Conservation (phyloP, 2,113 vertebrate species). For the Otocyon megalotis region DNA sequence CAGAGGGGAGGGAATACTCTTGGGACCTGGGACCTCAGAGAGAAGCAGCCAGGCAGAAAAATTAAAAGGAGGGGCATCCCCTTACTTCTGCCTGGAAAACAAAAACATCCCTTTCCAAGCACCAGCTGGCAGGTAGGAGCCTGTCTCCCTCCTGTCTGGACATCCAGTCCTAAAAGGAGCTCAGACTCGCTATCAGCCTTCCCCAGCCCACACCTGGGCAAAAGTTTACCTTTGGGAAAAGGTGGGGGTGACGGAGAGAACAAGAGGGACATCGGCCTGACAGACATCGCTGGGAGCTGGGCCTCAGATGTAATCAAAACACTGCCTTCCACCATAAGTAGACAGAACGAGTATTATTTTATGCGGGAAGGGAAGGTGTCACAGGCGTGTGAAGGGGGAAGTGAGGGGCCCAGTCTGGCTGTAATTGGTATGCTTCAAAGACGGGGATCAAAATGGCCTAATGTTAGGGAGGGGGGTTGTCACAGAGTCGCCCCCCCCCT, state of each 20-base stretch:
- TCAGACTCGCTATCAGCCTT: conserved; percentile 30
- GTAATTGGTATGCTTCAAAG: conserved; percentile 55
- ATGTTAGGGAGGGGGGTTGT: background rate
- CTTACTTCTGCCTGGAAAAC: conserved; percentile 7
- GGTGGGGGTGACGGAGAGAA: background rate
- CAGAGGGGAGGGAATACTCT: background rate
- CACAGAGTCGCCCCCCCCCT: background rate
- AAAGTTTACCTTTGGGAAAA: conserved; percentile 70
- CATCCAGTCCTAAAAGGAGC: conserved; percentile 35
- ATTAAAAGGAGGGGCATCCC: background rate
- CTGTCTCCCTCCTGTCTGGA: conserved; percentile 54
- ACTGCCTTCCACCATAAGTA: conserved; percentile 53
- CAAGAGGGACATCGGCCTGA: background rate
- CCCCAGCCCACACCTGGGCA: background rate
- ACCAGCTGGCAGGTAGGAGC: conserved; percentile 63
- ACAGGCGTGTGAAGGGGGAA: conserved; percentile 49
- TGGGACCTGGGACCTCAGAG: background rate
- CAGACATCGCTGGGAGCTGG: background rate
- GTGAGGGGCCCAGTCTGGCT: background rate
- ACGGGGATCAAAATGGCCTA: background rate
- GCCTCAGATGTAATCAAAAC: conserved; percentile 76
- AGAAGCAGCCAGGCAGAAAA: background rate
- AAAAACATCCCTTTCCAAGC: conserved; percentile 64
- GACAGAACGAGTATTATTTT: conserved; percentile 68
- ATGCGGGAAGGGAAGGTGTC: conserved; percentile 45